Evolutionary conservation across 2,113 vertebrate species (phyloP).

Genomic region (Saccopteryx bilineata): DNA sequence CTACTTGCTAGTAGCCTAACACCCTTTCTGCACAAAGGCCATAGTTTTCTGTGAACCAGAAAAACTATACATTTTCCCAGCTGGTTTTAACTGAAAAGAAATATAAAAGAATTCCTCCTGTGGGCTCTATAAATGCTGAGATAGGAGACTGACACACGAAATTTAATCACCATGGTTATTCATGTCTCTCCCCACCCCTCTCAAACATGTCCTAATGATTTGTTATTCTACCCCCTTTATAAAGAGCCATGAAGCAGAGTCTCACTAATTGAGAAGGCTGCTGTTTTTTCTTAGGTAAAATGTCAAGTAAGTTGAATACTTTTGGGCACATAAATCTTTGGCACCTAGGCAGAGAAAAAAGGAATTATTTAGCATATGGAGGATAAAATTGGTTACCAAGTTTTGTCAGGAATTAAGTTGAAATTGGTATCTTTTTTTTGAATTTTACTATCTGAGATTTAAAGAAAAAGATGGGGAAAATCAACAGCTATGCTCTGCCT

Average conservation of each 20-base stretch:
- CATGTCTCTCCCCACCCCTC: background rate
- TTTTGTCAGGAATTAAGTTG: conserved; percentile 8
- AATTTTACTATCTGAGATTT: background rate
- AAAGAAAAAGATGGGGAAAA: conserved; percentile 12
- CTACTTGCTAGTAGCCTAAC: conserved; percentile 33
- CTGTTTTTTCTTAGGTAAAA: conserved; percentile 60
- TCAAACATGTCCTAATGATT: conserved; percentile 58
- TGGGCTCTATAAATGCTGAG: conserved; percentile 59
- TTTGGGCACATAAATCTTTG: conserved; percentile 67
- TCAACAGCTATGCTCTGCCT: background rate
- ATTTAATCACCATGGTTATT: conserved; percentile 69
- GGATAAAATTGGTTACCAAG: conserved; percentile 45
- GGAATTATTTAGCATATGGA: conserved; percentile 48
- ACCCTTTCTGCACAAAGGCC: conserved; percentile 43
- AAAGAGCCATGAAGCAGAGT: conserved; percentile 73
- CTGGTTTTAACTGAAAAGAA: conserved; percentile 71
- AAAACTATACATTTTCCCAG: conserved; percentile 71
- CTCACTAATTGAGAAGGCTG: conserved; percentile 65
- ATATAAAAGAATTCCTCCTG: conserved; percentile 63
- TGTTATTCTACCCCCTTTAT: conserved; percentile 71
- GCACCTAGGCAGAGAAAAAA: conserved; percentile 36
- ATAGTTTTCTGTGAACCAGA: conserved; percentile 64
- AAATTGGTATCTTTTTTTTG: background rate
- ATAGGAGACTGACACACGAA: conserved; percentile 75
- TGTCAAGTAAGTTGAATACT: conserved; percentile 67